Evolutionary conservation across 2,888 invertebrate species (phyloP).

Genomic region (Nymphalis polychloros): DNA sequence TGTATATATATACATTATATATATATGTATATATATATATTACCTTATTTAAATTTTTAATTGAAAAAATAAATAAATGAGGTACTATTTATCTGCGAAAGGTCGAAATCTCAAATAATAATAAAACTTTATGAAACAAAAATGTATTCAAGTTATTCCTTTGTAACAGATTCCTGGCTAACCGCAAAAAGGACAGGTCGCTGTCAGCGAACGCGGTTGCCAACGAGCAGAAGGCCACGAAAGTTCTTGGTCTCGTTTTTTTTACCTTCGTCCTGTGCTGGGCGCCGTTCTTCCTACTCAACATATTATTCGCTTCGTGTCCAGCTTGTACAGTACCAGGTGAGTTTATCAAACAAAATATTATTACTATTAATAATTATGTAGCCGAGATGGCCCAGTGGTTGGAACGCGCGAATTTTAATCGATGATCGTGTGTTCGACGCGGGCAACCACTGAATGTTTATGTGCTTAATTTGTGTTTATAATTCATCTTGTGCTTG

Average conservation of each 20-base stretch:
- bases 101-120: not conserved
- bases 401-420: too few relatives aligned
- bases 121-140: not conserved
- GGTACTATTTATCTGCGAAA: not conserved
- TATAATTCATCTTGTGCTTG: too few relatives aligned
- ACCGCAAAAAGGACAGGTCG: slow-evolving; percentile 85
- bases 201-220: slow-evolving; percentile 90
- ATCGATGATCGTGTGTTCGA: too few relatives aligned
- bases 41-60: too few relatives aligned
- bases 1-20: too few relatives aligned
- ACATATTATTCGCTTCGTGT: slow-evolving; percentile 93
- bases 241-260: slow-evolving; percentile 94
- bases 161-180: slow-evolving; percentile 80
- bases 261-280: slow-evolving; percentile 96
- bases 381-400: too few relatives aligned
- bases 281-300: slow-evolving; percentile 95
- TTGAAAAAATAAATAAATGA: too few relatives aligned
- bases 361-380: too few relatives aligned
- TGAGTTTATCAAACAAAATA: slow-evolving; percentile 42
- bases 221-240: slow-evolving; percentile 97
- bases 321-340: slow-evolving; percentile 89
- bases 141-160: not conserved
- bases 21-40: too few relatives aligned
- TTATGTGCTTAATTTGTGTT: too few relatives aligned
- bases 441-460: too few relatives aligned